phyloP scores from a whole-genome alignment of 2,113 vertebrate species.

The Chamaea fasciata region DNA sequence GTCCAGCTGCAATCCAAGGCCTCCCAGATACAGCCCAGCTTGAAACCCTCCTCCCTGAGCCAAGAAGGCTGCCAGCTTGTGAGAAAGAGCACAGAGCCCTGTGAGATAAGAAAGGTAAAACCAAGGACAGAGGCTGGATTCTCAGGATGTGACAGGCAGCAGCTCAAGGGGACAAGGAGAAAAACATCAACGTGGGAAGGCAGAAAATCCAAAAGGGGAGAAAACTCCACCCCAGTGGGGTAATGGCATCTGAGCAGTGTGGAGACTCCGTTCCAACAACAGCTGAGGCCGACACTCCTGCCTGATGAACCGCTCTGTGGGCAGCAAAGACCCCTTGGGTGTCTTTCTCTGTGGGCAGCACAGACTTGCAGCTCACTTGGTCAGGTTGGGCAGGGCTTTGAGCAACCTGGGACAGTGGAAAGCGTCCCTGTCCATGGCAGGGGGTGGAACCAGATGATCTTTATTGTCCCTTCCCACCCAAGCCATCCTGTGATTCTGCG shows the following conservation, averaged over 20 bases:
- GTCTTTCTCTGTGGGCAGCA: not conserved
- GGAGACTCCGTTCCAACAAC: not conserved
- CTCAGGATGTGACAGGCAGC: not conserved
- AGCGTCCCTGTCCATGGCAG: not conserved
- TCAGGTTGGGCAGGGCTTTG: not conserved
- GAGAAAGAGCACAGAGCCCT: slow-evolving; percentile 27
- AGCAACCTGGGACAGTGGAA: not conserved
- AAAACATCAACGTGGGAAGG: not conserved
- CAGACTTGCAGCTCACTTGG: not conserved
- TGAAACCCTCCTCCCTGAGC: not conserved
- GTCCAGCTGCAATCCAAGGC: not conserved
- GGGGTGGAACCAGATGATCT: not conserved
- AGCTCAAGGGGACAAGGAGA: not conserved
- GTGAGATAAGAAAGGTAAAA: not conserved
- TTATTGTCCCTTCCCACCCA: not conserved
- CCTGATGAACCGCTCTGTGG: fast-evolving
- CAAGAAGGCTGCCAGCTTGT: not conserved
- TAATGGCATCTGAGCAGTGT: not conserved
- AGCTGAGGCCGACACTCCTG: not conserved
- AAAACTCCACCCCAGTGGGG: not conserved
- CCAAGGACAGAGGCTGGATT: not conserved
- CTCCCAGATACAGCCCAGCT: not conserved
- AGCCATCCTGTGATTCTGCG: not conserved
- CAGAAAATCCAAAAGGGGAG: not conserved
- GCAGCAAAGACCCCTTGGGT: not conserved